phyloP scores from a whole-genome alignment of 2,888 invertebrate species.

The Zygaena filipendulae region DNA sequence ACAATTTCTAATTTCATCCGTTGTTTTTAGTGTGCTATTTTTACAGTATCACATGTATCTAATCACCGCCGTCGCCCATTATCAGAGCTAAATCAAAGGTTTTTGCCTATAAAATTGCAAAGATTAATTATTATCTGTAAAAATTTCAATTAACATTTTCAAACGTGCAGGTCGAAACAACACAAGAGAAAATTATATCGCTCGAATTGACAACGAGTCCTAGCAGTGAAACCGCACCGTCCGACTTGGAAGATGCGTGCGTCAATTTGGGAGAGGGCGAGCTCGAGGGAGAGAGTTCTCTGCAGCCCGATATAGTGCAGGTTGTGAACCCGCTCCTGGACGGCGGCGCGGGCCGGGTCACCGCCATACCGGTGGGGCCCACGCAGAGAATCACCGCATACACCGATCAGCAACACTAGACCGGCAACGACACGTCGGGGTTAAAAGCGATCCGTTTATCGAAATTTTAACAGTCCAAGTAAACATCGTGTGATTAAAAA shows the following conservation, averaged over 20 bases:
- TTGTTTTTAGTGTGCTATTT: too few relatives aligned
- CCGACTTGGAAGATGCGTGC: conserved; percentile 39
- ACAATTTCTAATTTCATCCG: too few relatives aligned
- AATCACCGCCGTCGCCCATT: too few relatives aligned
- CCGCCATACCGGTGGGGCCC: conserved; percentile 58
- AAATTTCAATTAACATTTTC: too few relatives aligned
- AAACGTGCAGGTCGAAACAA: conserved; percentile 87
- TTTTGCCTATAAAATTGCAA: too few relatives aligned
- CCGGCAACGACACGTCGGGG: too few relatives aligned
- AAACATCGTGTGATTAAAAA: too few relatives aligned
- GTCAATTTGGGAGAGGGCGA: conserved; percentile 51
- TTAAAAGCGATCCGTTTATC: conserved; percentile 3
- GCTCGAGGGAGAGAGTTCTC: conserved; percentile 53
- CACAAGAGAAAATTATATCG: conserved; percentile 91
- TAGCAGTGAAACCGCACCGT: conserved; percentile 67
- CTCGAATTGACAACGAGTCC: conserved; percentile 81
- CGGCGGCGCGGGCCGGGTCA: conserved; percentile 55
- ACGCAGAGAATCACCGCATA: conserved; percentile 46
- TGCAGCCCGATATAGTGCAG: conserved; percentile 67
- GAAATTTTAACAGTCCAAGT: conserved; percentile 20
- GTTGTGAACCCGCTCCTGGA: conserved; percentile 60
- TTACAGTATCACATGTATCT: too few relatives aligned
- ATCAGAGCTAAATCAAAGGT: too few relatives aligned
- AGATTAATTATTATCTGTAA: too few relatives aligned
- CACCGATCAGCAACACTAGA: conserved; percentile 34